Evolutionary conservation across 2,888 invertebrate genomes (phyloP).

Genomic region (Hyppa rectilinea): DNA sequence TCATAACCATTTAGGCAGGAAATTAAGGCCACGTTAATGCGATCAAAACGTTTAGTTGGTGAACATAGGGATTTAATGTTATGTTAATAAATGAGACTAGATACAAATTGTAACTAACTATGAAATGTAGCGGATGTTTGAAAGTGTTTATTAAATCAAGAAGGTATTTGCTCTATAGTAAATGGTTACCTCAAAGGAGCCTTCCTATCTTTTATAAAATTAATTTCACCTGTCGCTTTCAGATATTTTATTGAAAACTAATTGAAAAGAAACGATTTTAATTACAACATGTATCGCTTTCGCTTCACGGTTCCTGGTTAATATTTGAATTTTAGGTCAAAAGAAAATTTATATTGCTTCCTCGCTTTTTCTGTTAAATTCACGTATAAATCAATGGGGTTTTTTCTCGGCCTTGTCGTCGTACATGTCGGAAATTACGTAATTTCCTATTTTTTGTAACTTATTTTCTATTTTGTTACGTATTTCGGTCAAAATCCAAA

Average conservation of each 20-base stretch:
- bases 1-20: constrained; percentile 46
- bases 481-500: neutral
- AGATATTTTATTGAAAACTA: neutral
- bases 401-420: neutral
- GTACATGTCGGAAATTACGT: constrained; percentile 22
- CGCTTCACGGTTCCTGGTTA: neutral
- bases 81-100: neutral
- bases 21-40: constrained; percentile 44
- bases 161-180: constrained; percentile 5
- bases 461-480: constrained; percentile 3
- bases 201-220: neutral
- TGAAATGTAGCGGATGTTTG: constrained; percentile 1
- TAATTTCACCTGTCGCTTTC: neutral
- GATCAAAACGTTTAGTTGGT: constrained; percentile 33
- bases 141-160: constrained; percentile 5
- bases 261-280: neutral
- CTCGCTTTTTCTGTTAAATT: constrained; percentile 6
- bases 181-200: neutral
- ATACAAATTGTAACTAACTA: constrained; percentile 1
- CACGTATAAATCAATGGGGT: neutral
- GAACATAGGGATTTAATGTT: constrained; percentile 13
- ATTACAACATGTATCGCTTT: neutral
- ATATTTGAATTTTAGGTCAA: neutral
- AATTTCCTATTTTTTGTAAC: constrained; percentile 19
- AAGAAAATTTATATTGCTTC: neutral